A percentile compares a stretch with the other conserved stretches of the same genome.
These are phyloP conservation scores for Cranoglanis bouderius DNA, from an alignment of 2,113 vertebrate species.

Conservation along the genomic window DNA sequence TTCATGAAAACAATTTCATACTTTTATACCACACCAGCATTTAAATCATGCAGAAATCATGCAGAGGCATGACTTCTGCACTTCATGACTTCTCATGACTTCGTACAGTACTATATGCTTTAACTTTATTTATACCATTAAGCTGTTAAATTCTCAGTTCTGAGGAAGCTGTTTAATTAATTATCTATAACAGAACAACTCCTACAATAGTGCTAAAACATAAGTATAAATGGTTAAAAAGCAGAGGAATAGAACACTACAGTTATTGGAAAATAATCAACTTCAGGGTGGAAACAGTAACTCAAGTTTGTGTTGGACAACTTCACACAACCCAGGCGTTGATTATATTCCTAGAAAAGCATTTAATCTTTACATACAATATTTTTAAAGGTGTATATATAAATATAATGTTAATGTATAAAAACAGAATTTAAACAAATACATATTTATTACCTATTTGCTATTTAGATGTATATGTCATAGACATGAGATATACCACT, in stretches of 20 bases:
- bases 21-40: not conserved
- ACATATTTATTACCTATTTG: not conserved
- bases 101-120: not conserved
- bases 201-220: no score
- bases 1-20: not conserved
- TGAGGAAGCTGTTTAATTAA: no score
- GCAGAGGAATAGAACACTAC: not conserved
- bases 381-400: not conserved
- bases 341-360: not conserved
- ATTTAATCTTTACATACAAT: not conserved
- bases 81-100: no score
- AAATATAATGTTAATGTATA: not conserved
- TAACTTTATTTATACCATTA: not conserved
- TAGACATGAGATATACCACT: not conserved
- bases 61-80: no score
- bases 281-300: not conserved
- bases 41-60: not conserved
- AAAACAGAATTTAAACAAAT: not conserved
- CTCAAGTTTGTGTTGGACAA: not conserved
- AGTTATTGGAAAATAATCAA: not conserved
- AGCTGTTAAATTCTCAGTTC: not conserved
- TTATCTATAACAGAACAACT: not conserved
- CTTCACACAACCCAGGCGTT: not conserved
- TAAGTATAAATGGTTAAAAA: not conserved
- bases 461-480: not conserved